Conservation (phyloP, 92 coral and sea anemone genomes). For the Zoanthus sociatus region DNA sequence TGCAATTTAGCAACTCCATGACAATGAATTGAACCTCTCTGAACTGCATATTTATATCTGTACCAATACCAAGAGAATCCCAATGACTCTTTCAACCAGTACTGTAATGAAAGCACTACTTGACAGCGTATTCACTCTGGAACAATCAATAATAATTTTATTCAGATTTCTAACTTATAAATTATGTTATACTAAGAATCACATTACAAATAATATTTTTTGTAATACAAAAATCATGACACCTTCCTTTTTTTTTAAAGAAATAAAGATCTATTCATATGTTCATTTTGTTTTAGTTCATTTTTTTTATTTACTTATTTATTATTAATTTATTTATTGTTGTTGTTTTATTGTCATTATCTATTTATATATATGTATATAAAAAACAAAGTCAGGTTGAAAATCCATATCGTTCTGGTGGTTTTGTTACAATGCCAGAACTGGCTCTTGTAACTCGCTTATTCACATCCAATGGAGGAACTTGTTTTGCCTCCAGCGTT, state of each 20-base stretch:
- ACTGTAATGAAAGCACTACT: neutral
- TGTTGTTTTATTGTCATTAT: neutral
- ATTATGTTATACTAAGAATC: neutral
- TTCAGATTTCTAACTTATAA: constrained; percentile 8
- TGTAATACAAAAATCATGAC: constrained; percentile 3
- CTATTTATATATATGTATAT: neutral
- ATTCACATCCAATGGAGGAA: neutral
- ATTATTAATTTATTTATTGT: too few species aligned
- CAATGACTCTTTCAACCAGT: too few species aligned
- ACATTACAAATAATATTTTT: neutral
- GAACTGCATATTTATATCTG: too few species aligned
- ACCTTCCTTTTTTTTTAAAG: constrained; percentile 1
- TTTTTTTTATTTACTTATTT: neutral
- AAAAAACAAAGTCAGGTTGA: constrained; percentile 11
- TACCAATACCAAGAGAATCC: too few species aligned
- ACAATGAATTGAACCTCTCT: too few species aligned
- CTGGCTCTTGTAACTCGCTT: constrained; percentile 5
- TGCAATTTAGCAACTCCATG: too few species aligned
- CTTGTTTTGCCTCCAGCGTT: neutral
- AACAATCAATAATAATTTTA: neutral
- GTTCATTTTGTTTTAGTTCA: neutral
- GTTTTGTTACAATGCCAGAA: constrained; percentile 24
- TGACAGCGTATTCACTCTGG: neutral
- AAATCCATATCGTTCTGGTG: constrained; percentile 42
- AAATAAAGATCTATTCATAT: constrained; percentile 16